phyloP scores from a whole-genome alignment of 2,797 vertebrate genomes.

The Decapterus maruadsi region DNA sequence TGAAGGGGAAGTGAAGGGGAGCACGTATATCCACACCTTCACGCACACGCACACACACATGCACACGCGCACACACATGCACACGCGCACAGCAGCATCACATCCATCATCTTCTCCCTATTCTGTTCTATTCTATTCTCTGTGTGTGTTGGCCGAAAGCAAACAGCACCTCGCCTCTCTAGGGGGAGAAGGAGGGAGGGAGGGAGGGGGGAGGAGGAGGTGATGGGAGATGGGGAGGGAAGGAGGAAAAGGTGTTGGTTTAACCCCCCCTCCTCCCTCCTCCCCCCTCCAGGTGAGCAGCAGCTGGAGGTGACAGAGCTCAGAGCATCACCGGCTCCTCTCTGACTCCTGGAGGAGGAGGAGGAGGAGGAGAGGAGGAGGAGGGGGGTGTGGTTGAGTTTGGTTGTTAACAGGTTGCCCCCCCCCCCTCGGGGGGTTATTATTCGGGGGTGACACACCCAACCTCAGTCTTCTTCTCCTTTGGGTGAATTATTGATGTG shows the following conservation, averaged over 20 bases:
- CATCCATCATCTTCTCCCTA: conserved; percentile 52
- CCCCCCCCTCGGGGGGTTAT: background rate
- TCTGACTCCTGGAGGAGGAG: background rate
- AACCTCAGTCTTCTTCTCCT: conserved; percentile 36
- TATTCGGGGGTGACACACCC: conserved; percentile 46
- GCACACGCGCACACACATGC: too few species aligned
- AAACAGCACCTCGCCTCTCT: conserved; percentile 49
- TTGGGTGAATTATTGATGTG: conserved; percentile 73
- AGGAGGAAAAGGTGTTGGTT: conserved; percentile 33
- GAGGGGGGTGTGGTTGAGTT: conserved; percentile 68
- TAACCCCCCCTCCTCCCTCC: too few species aligned
- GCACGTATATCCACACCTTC: conserved; percentile 46
- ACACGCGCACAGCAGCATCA: conserved; percentile 31
- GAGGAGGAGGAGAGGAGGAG: background rate
- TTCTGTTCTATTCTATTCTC: conserved; percentile 4
- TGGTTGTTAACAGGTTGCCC: conserved; percentile 20
- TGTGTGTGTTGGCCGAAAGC: conserved; percentile 37
- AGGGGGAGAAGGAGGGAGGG: background rate
- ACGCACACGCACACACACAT: conserved; percentile 30
- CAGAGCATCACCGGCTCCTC: conserved; percentile 33
- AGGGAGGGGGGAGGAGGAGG: background rate
- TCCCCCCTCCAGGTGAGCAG: too few species aligned
- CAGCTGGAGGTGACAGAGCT: conserved; percentile 4
- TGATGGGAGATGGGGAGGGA: background rate
- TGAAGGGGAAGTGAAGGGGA: conserved; percentile 64